phyloP scores from a whole-genome alignment of 2,797 vertebrate genomes.

The Lycodopsis pacificus region DNA sequence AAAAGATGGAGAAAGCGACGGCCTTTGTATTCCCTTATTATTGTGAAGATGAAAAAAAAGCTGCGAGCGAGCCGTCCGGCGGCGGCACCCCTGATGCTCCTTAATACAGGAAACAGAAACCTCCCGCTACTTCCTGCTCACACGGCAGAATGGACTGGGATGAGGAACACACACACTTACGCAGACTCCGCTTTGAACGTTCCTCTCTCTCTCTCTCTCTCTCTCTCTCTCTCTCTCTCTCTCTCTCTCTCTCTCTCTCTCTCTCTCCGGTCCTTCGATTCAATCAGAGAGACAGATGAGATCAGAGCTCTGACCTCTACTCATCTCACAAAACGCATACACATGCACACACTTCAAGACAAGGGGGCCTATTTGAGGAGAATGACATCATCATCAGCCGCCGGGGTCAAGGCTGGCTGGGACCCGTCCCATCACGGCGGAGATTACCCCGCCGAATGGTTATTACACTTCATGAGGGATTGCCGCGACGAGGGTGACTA shows the following conservation, averaged over 20 bases:
- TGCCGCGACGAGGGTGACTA: conserved; percentile 58
- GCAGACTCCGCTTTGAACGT: conserved; percentile 27
- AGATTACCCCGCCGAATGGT: conserved; percentile 71
- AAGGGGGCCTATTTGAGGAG: conserved; percentile 69
- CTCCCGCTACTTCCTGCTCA: conserved; percentile 60
- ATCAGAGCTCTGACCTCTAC: conserved; percentile 80
- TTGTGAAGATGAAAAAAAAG: conserved; percentile 62
- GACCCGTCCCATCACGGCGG: conserved; percentile 59
- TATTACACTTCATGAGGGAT: conserved; percentile 77
- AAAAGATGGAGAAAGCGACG: conserved; percentile 32
- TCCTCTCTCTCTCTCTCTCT: conserved; percentile 43
- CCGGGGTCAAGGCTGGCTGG: conserved; percentile 74
- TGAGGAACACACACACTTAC: conserved; percentile 18
- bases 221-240: conserved; percentile 41
- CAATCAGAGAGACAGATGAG: conserved; percentile 80
- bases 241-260: conserved; percentile 51
- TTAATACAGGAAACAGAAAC: conserved; percentile 61
- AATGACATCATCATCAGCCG: conserved; percentile 81
- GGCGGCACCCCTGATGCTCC: conserved; percentile 31
- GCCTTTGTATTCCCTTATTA: conserved; percentile 60
- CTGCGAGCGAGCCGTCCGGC: conserved; percentile 45
- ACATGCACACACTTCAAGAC: conserved; percentile 55
- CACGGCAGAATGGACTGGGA: conserved; percentile 45
- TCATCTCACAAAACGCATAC: conserved; percentile 50
- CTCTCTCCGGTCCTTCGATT: conserved; percentile 68